Evolutionary conservation across 2,797 vertebrate species (phyloP).

Genomic region (Acrocephalus scirpaceus): DNA sequence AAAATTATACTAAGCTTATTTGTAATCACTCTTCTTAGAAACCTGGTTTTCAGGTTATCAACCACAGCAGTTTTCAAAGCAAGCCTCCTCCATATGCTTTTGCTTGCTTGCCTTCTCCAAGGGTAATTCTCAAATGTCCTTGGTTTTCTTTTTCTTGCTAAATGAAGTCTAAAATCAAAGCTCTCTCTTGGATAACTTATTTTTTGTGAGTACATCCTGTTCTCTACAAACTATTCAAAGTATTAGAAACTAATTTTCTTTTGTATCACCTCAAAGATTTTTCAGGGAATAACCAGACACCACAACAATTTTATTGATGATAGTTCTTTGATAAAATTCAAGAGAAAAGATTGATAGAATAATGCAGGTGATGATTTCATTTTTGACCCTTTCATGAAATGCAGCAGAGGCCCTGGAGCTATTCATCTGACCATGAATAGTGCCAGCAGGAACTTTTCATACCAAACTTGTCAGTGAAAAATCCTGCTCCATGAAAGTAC

Average conservation of each 20-base stretch:
- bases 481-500: background rate
- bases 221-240: background rate
- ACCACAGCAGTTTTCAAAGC: background rate
- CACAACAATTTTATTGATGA: background rate
- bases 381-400: background rate
- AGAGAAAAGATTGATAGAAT: background rate
- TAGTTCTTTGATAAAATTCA: background rate
- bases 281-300: background rate
- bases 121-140: background rate
- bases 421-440: background rate
- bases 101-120: background rate
- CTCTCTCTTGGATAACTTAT: background rate
- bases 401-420: background rate
- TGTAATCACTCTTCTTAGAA: background rate
- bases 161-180: background rate
- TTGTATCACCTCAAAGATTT: background rate
- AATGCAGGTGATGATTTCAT: background rate
- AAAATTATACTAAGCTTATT: background rate
- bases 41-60: background rate
- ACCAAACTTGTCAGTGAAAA: background rate
- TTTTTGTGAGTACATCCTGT: background rate
- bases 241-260: background rate
- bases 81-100: background rate
- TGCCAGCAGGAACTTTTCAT: background rate
- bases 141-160: background rate